Evolutionary conservation across 2,113 vertebrate species (phyloP), one percentile per base, ranked within the genome.

Genomic region (Prochilodus magdalenae): DNA sequence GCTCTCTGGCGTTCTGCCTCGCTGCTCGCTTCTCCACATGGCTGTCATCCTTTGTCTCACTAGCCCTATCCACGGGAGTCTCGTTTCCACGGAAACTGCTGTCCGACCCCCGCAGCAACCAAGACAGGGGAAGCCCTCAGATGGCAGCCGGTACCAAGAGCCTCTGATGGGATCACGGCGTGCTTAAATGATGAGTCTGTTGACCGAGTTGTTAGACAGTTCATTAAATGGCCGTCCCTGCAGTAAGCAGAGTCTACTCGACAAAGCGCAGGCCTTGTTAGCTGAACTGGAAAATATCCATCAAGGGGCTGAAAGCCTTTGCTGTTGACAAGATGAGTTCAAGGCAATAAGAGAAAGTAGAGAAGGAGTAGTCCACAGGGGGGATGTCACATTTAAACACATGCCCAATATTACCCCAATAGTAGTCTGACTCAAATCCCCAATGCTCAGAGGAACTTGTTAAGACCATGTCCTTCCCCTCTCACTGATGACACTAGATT

Each of bases 381-480:
- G 77, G 85, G 85, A 89, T 77, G 86, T 89, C 88, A 71, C 81
- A 89, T 89, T 88, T 85, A 36, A 65, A 66, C 59, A 15, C 29
- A 71, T 30, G 77, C 51, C n/a, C 33, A 30, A 33, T 44, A 96
- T 96, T 94, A 95, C 94, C 94, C 95, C 93, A 93, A 93, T 92
- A 93, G 94, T 93, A 90, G 92, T 89, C 84, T 55, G 93, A 93
- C 94, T 95, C 89, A 0, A 77, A 89, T 92, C 85, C 91, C 90
- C 88, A 96, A 97, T 96, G 95, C 96, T 97, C 97, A 91, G 89
- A 96, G 96, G 96, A 97, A 97, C 97, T 98, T 98, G 96, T 98
- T 98, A 98, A 90, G 96, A 95, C 90, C 90, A 88, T 91, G 88
- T 93, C 94, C 94, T 93, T 92, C 94, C 93, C 63, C 92, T 93